phyloP scores from a whole-genome alignment of 2,797 vertebrate species.

The Peromyscus aztecus region DNA sequence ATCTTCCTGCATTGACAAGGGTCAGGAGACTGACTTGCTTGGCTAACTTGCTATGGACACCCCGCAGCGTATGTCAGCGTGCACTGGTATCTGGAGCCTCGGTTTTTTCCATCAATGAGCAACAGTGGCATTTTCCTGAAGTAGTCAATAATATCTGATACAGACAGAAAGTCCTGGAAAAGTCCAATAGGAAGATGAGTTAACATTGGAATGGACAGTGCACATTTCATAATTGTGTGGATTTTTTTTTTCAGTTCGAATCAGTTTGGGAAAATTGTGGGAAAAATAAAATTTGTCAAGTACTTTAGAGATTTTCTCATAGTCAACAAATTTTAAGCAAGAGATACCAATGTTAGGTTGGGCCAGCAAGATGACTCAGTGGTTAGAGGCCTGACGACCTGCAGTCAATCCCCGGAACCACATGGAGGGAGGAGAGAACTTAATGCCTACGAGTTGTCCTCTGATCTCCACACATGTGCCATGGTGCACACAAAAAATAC shows the following conservation, averaged over 20 bases:
- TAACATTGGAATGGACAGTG: not conserved
- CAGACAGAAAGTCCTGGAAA: constrained; percentile 92
- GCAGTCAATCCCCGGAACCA: not conserved
- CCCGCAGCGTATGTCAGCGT: constrained; percentile 91
- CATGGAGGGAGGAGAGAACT: not conserved
- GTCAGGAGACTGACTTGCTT: not conserved
- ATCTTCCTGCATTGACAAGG: not conserved
- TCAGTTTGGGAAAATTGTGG: not conserved
- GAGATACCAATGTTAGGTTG: not conserved
- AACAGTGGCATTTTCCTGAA: constrained; percentile 93
- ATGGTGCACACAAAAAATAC: not conserved
- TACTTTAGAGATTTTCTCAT: constrained; percentile 9
- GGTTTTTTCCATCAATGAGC: constrained; percentile 96
- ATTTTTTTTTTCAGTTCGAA: not conserved
- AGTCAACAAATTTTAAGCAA: constrained; percentile 7
- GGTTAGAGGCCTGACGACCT: not conserved
- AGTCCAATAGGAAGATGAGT: constrained; percentile 51
- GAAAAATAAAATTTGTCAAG: not conserved
- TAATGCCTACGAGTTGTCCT: not conserved
- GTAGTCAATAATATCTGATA: constrained; percentile 93
- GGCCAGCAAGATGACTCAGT: not conserved
- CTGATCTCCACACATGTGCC: not conserved
- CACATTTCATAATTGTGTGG: not conserved
- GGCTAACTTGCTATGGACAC: constrained; percentile 79
- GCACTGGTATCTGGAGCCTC: constrained; percentile 94